These are phyloP conservation scores for Empis stercorea DNA, from an alignment of 2,888 invertebrate species.

Conservation along the genomic window DNA sequence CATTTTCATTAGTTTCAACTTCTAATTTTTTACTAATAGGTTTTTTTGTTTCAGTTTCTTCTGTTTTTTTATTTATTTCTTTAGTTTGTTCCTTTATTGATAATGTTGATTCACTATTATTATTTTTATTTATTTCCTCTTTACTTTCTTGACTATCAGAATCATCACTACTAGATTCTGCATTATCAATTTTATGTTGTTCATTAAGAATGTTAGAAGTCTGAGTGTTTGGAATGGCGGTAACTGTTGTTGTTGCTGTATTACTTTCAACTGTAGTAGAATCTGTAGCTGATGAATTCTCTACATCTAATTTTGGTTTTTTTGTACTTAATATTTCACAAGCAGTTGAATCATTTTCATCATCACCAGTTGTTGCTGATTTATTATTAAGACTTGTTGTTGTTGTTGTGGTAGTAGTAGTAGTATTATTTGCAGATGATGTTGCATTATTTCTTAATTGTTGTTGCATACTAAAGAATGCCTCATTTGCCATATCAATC, in stretches of 20 bases:
- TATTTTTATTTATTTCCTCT: background rate
- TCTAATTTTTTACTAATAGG: background rate
- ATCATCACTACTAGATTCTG: constrained; percentile 20
- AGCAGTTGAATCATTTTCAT: constrained; percentile 38
- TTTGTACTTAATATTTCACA: constrained; percentile 41
- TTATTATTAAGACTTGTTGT: background rate
- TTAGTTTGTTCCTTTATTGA: constrained; percentile 26
- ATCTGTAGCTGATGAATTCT: constrained; percentile 30
- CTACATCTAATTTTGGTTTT: constrained; percentile 26
- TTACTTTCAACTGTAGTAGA: constrained; percentile 33
- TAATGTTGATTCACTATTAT: constrained; percentile 1
- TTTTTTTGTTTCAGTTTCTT: constrained; percentile 16
- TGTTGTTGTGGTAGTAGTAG: too few species aligned
- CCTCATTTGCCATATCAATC: constrained; percentile 43
- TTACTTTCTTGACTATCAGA: constrained; percentile 8
- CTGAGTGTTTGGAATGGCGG: too few species aligned
- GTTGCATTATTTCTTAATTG: constrained; percentile 13
- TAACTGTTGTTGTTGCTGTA: constrained; percentile 8
- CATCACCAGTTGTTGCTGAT: constrained; percentile 18
- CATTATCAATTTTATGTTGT: background rate
- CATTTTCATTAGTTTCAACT: background rate
- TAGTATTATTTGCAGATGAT: background rate
- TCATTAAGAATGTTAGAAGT: too few species aligned
- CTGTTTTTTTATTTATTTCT: constrained; percentile 19
- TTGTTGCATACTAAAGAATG: constrained; percentile 25